phyloP scores from a whole-genome alignment of 2,797 vertebrate species.

The Xyrichtys novacula region DNA sequence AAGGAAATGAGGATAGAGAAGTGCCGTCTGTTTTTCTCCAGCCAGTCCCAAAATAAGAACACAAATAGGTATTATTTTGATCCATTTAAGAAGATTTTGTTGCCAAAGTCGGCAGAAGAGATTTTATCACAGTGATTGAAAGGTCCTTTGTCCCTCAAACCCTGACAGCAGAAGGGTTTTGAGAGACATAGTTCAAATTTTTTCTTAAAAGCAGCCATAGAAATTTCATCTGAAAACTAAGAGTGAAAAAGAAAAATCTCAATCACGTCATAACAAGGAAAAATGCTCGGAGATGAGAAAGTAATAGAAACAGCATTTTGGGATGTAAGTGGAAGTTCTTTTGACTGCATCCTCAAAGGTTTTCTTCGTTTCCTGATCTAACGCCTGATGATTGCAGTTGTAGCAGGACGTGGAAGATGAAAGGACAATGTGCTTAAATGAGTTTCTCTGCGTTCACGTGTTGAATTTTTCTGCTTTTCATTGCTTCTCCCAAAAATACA shows the following conservation, averaged over 20 bases:
- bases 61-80: background rate
- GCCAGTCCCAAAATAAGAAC: background rate
- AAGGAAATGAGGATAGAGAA: background rate
- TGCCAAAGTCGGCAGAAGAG: background rate
- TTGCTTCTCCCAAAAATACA: conserved; percentile 60
- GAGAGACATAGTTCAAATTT: background rate
- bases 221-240: background rate
- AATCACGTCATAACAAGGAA: too few relatives aligned
- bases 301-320: too few relatives aligned
- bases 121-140: background rate
- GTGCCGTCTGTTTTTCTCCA: background rate
- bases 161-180: background rate
- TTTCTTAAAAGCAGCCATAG: background rate
- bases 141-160: background rate
- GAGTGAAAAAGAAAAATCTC: background rate
- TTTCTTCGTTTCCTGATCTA: conserved; percentile 12
- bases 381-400: conserved; percentile 48
- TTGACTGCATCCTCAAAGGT: conserved; percentile 5
- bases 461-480: too few relatives aligned
- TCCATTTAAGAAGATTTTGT: background rate
- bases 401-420: conserved; percentile 40
- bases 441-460: conserved; percentile 44
- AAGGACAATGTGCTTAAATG: conserved; percentile 58
- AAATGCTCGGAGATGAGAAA: too few relatives aligned
- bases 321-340: conserved; percentile 10